Conservation (phyloP, 2,888 invertebrate species). For the Mystacides longicornis region DNA sequence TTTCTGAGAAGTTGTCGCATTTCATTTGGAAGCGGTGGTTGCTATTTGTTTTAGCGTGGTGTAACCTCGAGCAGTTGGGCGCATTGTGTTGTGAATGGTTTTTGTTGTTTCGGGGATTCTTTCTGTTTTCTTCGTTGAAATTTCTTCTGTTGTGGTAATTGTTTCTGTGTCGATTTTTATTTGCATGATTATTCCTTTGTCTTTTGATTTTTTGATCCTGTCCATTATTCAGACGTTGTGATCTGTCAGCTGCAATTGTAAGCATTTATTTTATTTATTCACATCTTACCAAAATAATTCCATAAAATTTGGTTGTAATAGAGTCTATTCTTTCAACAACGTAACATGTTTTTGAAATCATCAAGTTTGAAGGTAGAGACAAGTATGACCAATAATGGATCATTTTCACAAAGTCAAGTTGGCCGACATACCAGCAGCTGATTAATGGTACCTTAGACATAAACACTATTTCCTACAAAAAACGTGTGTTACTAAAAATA, state of each 20-base stretch:
- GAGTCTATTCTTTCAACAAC: too few relatives aligned
- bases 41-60: conserved; percentile 17
- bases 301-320: too few relatives aligned
- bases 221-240: background rate
- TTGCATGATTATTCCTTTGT: background rate
- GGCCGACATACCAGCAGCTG: too few relatives aligned
- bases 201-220: background rate
- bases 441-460: too few relatives aligned
- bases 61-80: conserved; percentile 8
- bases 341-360: too few relatives aligned
- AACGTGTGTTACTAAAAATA: too few relatives aligned
- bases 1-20: conserved; percentile 21
- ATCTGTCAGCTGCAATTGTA: background rate
- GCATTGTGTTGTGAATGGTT: background rate
- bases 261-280: too few relatives aligned
- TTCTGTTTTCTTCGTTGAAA: conserved; percentile 4
- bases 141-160: conserved; percentile 10
- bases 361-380: too few relatives aligned
- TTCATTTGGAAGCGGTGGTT: conserved; percentile 8
- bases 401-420: too few relatives aligned
- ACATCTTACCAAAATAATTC: too few relatives aligned
- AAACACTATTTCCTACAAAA: too few relatives aligned
- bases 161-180: conserved; percentile 1
- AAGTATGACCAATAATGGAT: too few relatives aligned
- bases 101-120: background rate